Conservation (phyloP, 1,140 invertebrate species). For the Drepana arcuata region DNA sequence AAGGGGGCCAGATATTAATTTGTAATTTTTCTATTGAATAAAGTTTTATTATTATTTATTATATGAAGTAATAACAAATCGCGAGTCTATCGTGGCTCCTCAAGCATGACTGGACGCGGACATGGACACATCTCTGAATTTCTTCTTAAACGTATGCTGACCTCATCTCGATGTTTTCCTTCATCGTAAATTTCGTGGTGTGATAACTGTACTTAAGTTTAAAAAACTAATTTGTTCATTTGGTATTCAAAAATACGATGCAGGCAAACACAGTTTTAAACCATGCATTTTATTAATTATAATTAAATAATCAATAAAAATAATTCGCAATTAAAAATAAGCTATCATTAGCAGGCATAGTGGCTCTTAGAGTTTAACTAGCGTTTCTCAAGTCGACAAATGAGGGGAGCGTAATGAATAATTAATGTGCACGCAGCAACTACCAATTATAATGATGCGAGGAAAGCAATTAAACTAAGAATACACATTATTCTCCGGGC, state of each 20-base stretch:
- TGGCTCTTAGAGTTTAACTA: constrained; percentile 41
- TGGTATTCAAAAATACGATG: neutral
- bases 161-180: neutral
- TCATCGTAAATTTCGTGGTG: neutral
- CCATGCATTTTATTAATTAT: neutral
- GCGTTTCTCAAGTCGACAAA: constrained; percentile 57
- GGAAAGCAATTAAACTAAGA: constrained; percentile 61
- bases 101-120: no score
- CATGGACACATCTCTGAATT: no score
- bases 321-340: constrained; percentile 30
- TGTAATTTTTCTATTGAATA: no score
- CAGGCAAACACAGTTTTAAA: neutral
- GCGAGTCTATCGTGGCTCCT: no score
- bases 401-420: constrained; percentile 62
- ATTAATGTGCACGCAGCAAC: constrained; percentile 61
- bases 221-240: neutral
- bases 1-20: no score
- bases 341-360: constrained; percentile 31
- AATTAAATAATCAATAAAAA: constrained; percentile 6
- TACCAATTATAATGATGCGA: constrained; percentile 63
- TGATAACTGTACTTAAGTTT: neutral
- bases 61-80: no score
- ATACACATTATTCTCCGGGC: no score
- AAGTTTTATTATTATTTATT: no score
- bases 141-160: neutral